A percentile compares a stretch with the other conserved stretches of the same genome.
These are phyloP conservation scores for Cervus canadensis DNA, from an alignment of 2,113 vertebrate species.

Conservation along the genomic window DNA sequence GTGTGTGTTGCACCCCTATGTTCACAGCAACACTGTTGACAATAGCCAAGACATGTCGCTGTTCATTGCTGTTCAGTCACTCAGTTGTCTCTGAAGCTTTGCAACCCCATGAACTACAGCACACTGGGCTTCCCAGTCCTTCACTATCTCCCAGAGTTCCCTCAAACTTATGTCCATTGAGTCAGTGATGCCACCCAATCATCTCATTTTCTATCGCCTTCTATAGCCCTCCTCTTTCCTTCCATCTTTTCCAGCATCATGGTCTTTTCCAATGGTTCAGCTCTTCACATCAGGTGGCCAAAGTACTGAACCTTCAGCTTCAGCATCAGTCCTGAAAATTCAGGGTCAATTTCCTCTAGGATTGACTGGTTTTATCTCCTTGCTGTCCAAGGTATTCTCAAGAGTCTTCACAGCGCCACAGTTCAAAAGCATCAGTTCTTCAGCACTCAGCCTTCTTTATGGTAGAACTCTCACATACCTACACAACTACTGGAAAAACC, in stretches of 20 bases:
- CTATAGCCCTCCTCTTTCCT: neutral
- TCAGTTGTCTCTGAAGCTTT: neutral
- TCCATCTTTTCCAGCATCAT: neutral
- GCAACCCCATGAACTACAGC: neutral
- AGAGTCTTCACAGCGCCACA: neutral
- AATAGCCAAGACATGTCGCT: neutral
- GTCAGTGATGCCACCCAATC: neutral
- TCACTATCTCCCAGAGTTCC: neutral
- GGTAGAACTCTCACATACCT: neutral
- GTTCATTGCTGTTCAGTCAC: neutral
- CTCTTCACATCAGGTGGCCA: neutral
- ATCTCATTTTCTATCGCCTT: neutral
- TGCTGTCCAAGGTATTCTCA: neutral
- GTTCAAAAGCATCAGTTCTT: neutral
- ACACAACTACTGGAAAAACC: neutral
- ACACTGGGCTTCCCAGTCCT: neutral
- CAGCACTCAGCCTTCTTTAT: neutral
- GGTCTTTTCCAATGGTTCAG: neutral
- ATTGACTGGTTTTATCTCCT: neutral
- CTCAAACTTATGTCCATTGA: neutral
- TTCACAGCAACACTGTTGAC: neutral
- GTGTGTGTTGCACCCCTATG: neutral
- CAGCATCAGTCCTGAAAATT: neutral
- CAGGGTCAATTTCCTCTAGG: neutral
- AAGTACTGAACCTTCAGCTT: neutral